A percentile compares a stretch with the other conserved stretches of the same genome.
These are phyloP conservation scores for Exaiptasia diaphana DNA, from an alignment of 64 coral and sea anemone species.

Conservation along the genomic window DNA sequence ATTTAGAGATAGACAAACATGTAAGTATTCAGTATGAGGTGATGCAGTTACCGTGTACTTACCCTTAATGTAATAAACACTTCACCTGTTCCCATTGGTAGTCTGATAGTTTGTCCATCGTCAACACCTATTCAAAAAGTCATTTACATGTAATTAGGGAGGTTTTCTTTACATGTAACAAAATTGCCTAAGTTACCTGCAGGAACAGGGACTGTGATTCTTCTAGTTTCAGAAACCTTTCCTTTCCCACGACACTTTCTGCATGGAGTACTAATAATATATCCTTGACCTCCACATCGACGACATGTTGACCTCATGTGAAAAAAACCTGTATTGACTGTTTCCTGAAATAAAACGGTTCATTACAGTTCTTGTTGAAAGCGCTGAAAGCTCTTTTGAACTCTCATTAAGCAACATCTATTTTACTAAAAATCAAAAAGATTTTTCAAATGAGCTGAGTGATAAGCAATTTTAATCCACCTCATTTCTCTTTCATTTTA, in stretches of 20 bases:
- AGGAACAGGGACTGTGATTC: conserved; percentile 90
- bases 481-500: too few species aligned
- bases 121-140: conserved; percentile 68
- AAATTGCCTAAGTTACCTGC: conserved; percentile 66
- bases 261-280: conserved; percentile 75
- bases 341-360: conserved; percentile 57
- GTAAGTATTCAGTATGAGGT: too few species aligned
- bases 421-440: too few species aligned
- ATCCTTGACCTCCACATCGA: conserved; percentile 83
- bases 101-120: conserved; percentile 85
- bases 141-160: background rate
- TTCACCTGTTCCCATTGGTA: conserved; percentile 83
- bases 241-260: conserved; percentile 83
- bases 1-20: too few species aligned
- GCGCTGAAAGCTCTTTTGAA: too few species aligned
- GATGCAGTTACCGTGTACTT: too few species aligned
- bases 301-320: conserved; percentile 91
- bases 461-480: too few species aligned
- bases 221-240: conserved; percentile 68
- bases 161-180: background rate
- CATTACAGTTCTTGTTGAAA: too few species aligned
- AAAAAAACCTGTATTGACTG: conserved; percentile 92
- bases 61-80: conserved; percentile 93
- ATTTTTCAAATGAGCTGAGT: too few species aligned
- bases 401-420: too few species aligned